Evolutionary conservation across 2,797 vertebrate genomes (phyloP).

Genomic region (Neomorphus geoffroyi): DNA sequence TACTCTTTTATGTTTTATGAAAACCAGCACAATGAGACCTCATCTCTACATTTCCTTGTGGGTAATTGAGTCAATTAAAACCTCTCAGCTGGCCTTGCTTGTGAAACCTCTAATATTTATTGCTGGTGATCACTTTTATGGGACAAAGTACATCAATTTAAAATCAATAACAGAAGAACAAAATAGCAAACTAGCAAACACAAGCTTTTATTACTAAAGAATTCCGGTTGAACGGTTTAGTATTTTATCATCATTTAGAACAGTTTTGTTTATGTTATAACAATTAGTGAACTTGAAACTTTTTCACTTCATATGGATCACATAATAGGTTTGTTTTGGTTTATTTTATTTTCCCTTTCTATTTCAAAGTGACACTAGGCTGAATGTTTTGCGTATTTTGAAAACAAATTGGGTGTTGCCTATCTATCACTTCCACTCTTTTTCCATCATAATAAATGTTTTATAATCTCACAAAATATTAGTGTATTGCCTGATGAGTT

Average conservation of each 20-base stretch:
- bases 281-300: not conserved
- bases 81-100: not conserved
- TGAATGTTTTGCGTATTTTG: not conserved
- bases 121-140: not conserved
- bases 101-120: not conserved
- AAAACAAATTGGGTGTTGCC: not conserved
- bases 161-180: not conserved
- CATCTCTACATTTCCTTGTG: not conserved
- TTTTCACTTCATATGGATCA: constrained; percentile 15
- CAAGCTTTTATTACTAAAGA: not conserved
- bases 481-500: not conserved
- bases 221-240: not conserved
- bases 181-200: not conserved
- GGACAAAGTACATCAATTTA: not conserved
- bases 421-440: not conserved
- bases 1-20: not conserved
- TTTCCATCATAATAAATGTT: not conserved
- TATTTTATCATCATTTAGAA: not conserved
- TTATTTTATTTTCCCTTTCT: not conserved
- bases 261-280: not conserved
- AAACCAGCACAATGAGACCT: not conserved
- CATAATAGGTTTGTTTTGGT: not conserved
- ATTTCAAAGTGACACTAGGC: not conserved
- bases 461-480: not conserved
- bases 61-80: not conserved